Evolutionary conservation across 1,140 invertebrate genomes (phyloP), one percentile per base, ranked within the genome.

Genomic region (Pachypeltis micranthus): DNA sequence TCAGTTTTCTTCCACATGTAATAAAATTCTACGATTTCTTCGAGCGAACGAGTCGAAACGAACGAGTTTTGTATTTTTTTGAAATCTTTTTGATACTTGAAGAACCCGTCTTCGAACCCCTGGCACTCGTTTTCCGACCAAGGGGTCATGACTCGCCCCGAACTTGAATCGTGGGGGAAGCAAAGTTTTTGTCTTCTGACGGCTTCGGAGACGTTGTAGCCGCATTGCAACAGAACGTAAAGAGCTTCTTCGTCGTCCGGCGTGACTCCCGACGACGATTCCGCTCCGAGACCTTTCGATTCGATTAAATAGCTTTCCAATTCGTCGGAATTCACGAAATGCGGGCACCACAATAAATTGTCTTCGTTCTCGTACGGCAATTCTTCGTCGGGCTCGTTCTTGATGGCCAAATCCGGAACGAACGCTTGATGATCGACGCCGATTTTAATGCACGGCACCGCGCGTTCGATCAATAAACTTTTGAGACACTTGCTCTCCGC

Each of bases 1-100:
- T 97, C 94, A 54, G 94, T 96, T 77, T 98, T 98, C 75, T 98
- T 98, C 94, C 94, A 98, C 39, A 96, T 80, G 72, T 98, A 98
- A 78, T 98, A 98, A 78, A 98, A 97, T 72, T 96, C 91, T 34
- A 97, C 92, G 56, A 98, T 76, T 77, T 98, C 95, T 24, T 91
- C 90, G 24, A 97, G 93, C n/a, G 92, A 91, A 71, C 93, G 78
- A 59, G 93, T 96, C 71, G 87, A 80, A 23, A 94, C 92, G 80
- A 93, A 94, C 73, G 93, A 87, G 71, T 93, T 88, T 67, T 95
- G 88, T 71, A 97, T 96, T 65, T 87, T 77, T 75, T 91, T 88
- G 76, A 98, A 98, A 76, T 97, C 92, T 77, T 98, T 98, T 44
- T 93, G 93, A 74, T 91, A 94, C 62, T 82, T 83, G 70, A 93